Conservation (phyloP, 1,140 invertebrate genomes). For the Lithobius niger region DNA sequence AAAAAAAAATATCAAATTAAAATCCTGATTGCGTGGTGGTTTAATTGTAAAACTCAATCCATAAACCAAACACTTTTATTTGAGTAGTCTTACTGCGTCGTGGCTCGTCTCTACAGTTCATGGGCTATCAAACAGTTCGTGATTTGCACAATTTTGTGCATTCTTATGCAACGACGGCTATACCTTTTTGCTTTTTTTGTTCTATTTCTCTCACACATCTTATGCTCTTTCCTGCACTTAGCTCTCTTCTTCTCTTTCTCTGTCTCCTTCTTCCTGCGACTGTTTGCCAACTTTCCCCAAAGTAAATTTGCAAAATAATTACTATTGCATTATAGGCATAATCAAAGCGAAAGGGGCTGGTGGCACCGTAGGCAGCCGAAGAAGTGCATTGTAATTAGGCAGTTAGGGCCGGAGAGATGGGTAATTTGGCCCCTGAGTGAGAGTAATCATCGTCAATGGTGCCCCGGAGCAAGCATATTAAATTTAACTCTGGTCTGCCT, state of each 20-base stretch:
- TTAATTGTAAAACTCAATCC: no score
- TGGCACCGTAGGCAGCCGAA: not conserved
- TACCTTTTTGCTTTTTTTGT: no score
- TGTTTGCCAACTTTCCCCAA: not conserved
- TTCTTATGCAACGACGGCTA: no score
- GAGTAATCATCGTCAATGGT: conserved; percentile 7
- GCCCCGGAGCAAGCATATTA: conserved; percentile 6
- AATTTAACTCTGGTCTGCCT: not conserved
- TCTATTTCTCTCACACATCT: no score
- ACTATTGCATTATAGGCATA: not conserved
- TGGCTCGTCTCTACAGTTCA: no score
- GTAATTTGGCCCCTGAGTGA: conserved; percentile 7
- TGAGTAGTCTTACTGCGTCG: no score
- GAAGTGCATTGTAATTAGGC: conserved; percentile 7
- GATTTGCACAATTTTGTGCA: no score
- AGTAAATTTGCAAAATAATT: not conserved
- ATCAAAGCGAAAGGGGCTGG: not conserved
- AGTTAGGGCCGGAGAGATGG: conserved; percentile 2
- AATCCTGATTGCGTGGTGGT: no score
- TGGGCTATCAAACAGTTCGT: no score
- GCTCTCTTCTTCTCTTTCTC: not conserved
- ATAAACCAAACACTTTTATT: no score
- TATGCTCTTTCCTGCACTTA: not conserved
- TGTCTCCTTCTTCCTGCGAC: no score
- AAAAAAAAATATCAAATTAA: no score